Base-by-base conservation (phyloP, 2,888 invertebrate species). In the Lordiphosa andalusiaca region DNA sequence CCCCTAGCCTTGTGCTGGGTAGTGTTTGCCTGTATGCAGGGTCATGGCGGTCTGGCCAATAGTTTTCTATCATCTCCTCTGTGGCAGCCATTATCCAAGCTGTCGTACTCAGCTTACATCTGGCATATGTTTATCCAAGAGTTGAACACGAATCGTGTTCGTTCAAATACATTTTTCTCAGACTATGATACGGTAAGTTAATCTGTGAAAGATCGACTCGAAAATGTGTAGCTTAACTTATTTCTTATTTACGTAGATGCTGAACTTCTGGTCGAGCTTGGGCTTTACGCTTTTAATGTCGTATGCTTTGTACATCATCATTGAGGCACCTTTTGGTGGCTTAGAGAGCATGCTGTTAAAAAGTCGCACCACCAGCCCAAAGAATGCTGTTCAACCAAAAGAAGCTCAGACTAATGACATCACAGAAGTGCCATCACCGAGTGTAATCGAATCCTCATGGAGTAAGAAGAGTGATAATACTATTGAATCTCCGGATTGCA, bases 71-170 rank as follows among this genome's bases (percentile, higher is more conserved):
- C 85, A 0, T 72, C 76, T 23, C 61, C 76, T 0, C 46, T 85
- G 7, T 88, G 88, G 86, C 84, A 86, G 19, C 87, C 87, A 0
- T 54, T 88, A 0, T 72, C 83, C 0, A 73, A 75, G 13, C 60
- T 88, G 4, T 85, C 85, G 1, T 88, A 86, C 39, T 70, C 69
- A 2, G 80, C 85, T 52, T 88, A 87, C 16, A 63, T 88, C 2
- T 73, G 71, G 35, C 88, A 88, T 50, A 56, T 86, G 19, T 63
- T 85, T 7, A 41, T 88, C 3, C 67, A 77, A 47, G 56, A 66
- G 10, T 48, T 84, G 0, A 71, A 83, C 47, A 63, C 53, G 1
- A 73, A 72, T 10, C 70, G 70, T 5, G 63, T 67, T 6, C 73
- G 80, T 51, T 73, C 78, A 0, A 71, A 66, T 46, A 66, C 71